These are phyloP conservation scores for Eilema depressum DNA, from an alignment of 2,888 invertebrate species.

Conservation along the genomic window DNA sequence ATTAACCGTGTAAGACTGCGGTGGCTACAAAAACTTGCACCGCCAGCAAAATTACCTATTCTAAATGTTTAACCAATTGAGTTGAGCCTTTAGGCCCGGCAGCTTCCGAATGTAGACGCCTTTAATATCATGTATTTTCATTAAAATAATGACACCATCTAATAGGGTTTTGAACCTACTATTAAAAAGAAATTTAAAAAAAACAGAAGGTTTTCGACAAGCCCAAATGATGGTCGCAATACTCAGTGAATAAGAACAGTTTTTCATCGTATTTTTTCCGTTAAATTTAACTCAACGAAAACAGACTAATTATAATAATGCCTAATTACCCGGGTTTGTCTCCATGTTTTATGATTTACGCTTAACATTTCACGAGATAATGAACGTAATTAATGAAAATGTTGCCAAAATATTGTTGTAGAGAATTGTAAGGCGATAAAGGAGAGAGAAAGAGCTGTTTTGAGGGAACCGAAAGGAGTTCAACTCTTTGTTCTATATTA, in stretches of 20 bases:
- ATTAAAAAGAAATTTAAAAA: too few relatives aligned
- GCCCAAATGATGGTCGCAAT: constrained; percentile 17
- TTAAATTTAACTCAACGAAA: constrained; percentile 52
- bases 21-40: too few relatives aligned
- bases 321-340: constrained; percentile 43
- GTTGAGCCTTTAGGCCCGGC: too few relatives aligned
- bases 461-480: neutral
- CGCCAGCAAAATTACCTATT: too few relatives aligned
- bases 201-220: too few relatives aligned
- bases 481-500: neutral
- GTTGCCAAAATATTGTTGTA: neutral
- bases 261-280: constrained; percentile 43
- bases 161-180: too few relatives aligned
- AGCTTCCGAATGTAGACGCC: too few relatives aligned
- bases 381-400: constrained; percentile 19
- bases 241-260: constrained; percentile 25
- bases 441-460: neutral
- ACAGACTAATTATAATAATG: constrained; percentile 56
- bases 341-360: constrained; percentile 25
- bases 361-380: constrained; percentile 17
- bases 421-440: neutral
- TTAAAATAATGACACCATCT: too few relatives aligned
- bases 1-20: too few relatives aligned
- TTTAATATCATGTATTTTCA: too few relatives aligned
- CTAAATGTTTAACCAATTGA: too few relatives aligned